Evolutionary conservation across 1,140 invertebrate species (phyloP).

Genomic region (Calephelis virginiensis): DNA sequence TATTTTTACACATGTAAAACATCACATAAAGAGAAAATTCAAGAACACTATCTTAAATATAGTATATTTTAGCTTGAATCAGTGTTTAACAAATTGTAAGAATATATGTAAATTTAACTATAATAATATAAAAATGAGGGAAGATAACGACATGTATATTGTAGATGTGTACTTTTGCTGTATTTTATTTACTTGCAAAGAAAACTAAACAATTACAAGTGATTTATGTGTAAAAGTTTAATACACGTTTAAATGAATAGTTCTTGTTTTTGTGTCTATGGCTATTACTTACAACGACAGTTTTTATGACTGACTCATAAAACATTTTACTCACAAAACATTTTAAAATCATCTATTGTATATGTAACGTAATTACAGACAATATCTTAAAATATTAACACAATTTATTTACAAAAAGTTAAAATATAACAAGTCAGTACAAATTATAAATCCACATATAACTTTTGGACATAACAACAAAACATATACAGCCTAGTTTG

Average conservation of each 20-base stretch:
- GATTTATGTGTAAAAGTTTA: too few relatives aligned
- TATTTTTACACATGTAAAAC: not conserved
- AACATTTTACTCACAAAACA: too few relatives aligned
- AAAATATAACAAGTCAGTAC: not conserved
- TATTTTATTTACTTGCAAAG: not conserved
- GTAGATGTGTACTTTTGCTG: not conserved
- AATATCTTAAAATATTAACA: not conserved
- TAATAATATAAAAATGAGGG: not conserved
- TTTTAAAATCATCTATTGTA: too few relatives aligned
- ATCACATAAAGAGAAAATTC: conserved; percentile 11
- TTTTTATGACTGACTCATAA: too few relatives aligned
- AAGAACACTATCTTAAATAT: not conserved
- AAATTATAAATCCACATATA: not conserved
- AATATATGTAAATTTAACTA: not conserved
- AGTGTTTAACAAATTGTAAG: not conserved
- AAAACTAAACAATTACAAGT: too few relatives aligned
- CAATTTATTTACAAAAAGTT: conserved; percentile 9
- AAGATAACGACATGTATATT: not conserved
- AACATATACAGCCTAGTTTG: not conserved
- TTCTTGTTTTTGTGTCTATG: too few relatives aligned
- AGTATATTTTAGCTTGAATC: not conserved
- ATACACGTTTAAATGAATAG: too few relatives aligned
- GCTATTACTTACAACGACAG: too few relatives aligned
- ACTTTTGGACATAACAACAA: not conserved
- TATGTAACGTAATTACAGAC: not conserved